These are phyloP conservation scores for Paedocypris micromegethes DNA, from an alignment of 2,797 vertebrate genomes.

Conservation along the genomic window DNA sequence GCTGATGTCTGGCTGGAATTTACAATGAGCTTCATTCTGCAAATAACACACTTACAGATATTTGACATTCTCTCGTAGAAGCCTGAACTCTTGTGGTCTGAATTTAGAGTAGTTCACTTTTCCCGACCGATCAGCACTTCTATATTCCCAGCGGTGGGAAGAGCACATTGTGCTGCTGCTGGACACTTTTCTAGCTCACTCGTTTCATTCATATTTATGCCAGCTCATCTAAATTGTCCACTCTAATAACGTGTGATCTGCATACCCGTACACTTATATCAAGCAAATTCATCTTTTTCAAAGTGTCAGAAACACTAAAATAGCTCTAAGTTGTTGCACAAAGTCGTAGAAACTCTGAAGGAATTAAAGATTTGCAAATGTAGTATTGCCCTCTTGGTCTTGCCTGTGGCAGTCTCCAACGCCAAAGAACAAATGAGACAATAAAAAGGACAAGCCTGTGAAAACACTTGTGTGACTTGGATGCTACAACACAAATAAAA, in stretches of 20 bases:
- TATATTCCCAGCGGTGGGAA: conserved; percentile 37
- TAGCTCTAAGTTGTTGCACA: neutral
- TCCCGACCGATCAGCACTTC: conserved; percentile 46
- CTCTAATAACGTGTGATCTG: conserved; percentile 45
- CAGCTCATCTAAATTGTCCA: conserved; percentile 44
- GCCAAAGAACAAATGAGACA: conserved; percentile 2
- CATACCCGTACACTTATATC: conserved; percentile 34
- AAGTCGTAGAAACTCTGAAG: neutral
- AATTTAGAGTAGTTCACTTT: conserved; percentile 37
- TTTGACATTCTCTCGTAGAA: conserved; percentile 35
- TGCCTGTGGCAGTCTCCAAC: neutral
- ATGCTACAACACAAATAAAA: no score
- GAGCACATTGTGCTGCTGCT: conserved; percentile 38
- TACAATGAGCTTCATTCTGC: conserved; percentile 31
- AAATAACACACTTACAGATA: conserved; percentile 40
- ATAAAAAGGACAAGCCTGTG: conserved; percentile 1
- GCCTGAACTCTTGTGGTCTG: conserved; percentile 29
- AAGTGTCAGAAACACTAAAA: conserved; percentile 23
- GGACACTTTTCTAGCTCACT: conserved; percentile 37
- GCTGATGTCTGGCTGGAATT: conserved; percentile 31
- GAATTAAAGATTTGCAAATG: neutral
- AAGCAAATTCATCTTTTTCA: conserved; percentile 28
- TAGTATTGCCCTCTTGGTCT: conserved; percentile 3
- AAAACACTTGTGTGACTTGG: neutral
- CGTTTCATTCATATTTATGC: conserved; percentile 44